Evolutionary conservation across 2,888 invertebrate genomes (phyloP), one percentile per base, ranked within the genome.

Genomic region (Aphodius sticticus): DNA sequence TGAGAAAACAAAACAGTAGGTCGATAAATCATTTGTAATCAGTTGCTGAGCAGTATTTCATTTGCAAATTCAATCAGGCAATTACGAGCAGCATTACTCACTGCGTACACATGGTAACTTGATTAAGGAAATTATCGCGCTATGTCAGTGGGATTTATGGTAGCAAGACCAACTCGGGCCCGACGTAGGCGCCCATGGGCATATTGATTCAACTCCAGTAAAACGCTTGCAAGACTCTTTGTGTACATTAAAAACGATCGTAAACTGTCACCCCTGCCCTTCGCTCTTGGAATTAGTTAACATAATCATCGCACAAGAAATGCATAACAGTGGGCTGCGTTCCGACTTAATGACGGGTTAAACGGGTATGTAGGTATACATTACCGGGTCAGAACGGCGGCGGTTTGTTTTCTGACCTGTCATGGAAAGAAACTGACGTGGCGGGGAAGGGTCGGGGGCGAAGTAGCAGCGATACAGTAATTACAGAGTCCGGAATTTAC

Each of bases 341-440:
- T 26, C 76, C 37, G 15, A 76, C 79, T 35, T 76, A 80, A 78
- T 76, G 77, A 69, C 76, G 75, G 70, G 75, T 79, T 77, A 78
- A 75, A 76, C 70, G 53, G 53, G 53, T 53, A 53, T 12, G 26
- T 26, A 26, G 74, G 80, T 80, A 77, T 80, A 78, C 78, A 76
- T 71, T 16, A 36, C 35, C 75, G 77, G 38, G 76, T 81, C 78
- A 80, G 77, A 81, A 80, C 79, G 81, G 71, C 72, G 70, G 35
- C 3, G 71, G 78, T 72, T 38, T 71, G 72, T 53, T 78, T 78
- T 78, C 53, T 71, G 71, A 70, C 72, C 14, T 76, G 78, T 81
- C 77, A 83, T 83, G 83, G 80, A 53, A 53, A 53, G 53, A 53
- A 53, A 53, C 53, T 53, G 53, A 53, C 53, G 53, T 5, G 53